Conservation (phyloP, 2,113 vertebrate species). For the Bos indicus region DNA sequence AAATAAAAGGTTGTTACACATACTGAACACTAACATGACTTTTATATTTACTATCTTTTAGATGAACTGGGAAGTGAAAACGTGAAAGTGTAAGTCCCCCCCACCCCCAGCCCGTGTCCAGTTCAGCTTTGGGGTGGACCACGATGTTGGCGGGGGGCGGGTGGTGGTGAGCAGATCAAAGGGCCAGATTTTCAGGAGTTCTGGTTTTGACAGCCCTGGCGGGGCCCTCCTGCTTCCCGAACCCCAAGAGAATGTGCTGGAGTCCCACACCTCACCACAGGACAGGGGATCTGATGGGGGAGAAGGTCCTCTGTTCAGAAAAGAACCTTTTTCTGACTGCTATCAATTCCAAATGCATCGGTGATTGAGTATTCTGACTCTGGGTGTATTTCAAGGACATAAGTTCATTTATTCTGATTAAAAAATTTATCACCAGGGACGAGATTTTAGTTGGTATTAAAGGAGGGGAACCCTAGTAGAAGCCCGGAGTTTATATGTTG, state of each 20-base stretch:
- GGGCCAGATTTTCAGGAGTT: background rate
- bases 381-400: background rate
- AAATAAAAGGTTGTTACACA: background rate
- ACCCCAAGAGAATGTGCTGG: fast-evolving
- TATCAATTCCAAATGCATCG: background rate
- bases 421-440: background rate
- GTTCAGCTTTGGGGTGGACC: background rate
- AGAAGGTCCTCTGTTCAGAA: background rate
- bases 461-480: background rate
- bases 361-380: background rate
- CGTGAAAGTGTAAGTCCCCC: conserved; percentile 80
- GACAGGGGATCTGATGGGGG: background rate
- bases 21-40: background rate
- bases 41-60: conserved; percentile 73
- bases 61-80: conserved; percentile 80
- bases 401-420: background rate
- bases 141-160: fast-evolving
- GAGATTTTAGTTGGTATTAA: background rate
- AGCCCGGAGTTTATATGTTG: background rate
- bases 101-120: background rate
- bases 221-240: background rate
- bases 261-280: background rate
- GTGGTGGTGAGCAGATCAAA: background rate
- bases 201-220: background rate
- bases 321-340: background rate